phyloP scores from a whole-genome alignment of 2,888 invertebrate genomes.

The Diplazon laetatorius region DNA sequence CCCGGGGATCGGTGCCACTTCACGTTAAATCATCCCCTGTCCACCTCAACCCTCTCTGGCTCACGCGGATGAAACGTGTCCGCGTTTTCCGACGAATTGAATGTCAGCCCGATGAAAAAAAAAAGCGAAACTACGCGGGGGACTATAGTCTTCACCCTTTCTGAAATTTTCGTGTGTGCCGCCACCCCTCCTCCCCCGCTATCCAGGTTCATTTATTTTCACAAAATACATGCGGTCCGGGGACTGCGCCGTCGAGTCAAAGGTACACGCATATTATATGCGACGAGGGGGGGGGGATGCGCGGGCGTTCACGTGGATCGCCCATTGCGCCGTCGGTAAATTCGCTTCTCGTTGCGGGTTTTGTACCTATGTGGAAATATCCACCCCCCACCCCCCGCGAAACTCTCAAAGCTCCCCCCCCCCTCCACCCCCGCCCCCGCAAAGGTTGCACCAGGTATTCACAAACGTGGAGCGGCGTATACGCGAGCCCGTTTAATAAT shows the following conservation, averaged over 20 bases:
- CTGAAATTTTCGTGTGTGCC: neutral
- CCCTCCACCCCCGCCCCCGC: too few species aligned
- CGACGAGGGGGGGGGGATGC: too few species aligned
- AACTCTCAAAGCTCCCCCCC: too few species aligned
- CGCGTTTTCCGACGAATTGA: conserved; percentile 57
- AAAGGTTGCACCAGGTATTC: neutral
- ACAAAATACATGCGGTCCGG: neutral
- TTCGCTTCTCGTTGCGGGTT: conserved; percentile 15
- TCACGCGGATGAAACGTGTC: conserved; percentile 20
- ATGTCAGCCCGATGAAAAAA: conserved; percentile 57
- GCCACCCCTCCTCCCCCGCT: conserved; percentile 9
- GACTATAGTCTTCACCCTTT: conserved; percentile 23
- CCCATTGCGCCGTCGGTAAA: neutral
- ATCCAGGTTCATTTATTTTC: conserved; percentile 43
- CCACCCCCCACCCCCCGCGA: too few species aligned
- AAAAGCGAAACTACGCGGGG: conserved; percentile 56
- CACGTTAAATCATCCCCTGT: conserved; percentile 70
- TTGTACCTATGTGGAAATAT: conserved; percentile 4
- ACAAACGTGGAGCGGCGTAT: neutral
- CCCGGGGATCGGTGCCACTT: conserved; percentile 69
- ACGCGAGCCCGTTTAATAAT: conserved; percentile 54
- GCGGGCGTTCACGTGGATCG: conserved; percentile 6
- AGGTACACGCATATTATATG: conserved; percentile 2
- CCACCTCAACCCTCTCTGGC: conserved; percentile 50
- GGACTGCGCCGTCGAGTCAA: neutral